Evolutionary conservation across 1,140 invertebrate genomes (phyloP).

Genomic region (Aphelinus atriplicis): DNA sequence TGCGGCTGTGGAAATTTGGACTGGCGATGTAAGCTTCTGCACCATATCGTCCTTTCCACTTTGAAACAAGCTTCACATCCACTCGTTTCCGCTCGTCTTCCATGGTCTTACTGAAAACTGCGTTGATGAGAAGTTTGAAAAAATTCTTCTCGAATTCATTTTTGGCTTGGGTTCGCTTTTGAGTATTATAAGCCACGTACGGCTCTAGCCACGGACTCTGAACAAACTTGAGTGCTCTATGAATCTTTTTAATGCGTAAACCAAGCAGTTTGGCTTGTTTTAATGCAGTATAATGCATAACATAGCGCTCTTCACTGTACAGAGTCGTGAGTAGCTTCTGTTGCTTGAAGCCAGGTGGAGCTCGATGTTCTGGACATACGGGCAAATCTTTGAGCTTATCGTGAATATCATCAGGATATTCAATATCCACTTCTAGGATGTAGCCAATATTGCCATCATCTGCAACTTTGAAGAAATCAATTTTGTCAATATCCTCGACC

Average conservation of each 20-base stretch:
- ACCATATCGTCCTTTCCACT: background rate
- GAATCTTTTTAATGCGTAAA: constrained; percentile 40
- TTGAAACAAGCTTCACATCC: background rate
- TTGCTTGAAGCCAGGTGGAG: constrained; percentile 42
- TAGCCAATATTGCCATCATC: constrained; percentile 61
- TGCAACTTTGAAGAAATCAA: constrained; percentile 5
- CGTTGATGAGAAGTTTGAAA: no score
- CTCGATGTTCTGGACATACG: constrained; percentile 58
- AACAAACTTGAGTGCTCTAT: constrained; percentile 39
- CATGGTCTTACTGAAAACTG: background rate
- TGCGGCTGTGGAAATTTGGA: background rate
- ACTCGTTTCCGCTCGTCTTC: background rate
- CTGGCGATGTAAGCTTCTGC: background rate
- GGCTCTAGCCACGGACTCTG: constrained; percentile 45
- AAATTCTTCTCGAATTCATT: background rate
- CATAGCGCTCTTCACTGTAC: constrained; percentile 49
- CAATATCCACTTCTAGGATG: constrained; percentile 61
- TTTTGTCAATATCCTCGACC: constrained; percentile 60
- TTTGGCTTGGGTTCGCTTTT: constrained; percentile 47
- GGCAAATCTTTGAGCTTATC: constrained; percentile 66
- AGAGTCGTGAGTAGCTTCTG: constrained; percentile 58
- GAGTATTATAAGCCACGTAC: constrained; percentile 49
- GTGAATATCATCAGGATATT: constrained; percentile 59
- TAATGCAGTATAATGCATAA: constrained; percentile 66
- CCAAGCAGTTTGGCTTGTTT: constrained; percentile 59